A percentile compares a stretch with the other conserved stretches of the same genome.
Evolutionary conservation across 2,888 invertebrate species (phyloP).

Genomic region (Zeuzera pyrina): DNA sequence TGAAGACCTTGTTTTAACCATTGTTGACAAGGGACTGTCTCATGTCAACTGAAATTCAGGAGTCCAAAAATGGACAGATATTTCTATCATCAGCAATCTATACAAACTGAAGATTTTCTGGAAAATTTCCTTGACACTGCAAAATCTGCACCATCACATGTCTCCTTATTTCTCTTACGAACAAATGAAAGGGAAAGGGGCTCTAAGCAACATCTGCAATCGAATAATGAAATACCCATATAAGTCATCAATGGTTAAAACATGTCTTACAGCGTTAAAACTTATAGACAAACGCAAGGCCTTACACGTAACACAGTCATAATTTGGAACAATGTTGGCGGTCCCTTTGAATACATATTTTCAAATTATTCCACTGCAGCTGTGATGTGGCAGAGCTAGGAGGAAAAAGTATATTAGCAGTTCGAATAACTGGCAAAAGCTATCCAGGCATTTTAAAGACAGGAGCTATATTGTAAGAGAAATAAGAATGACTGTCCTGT

Average conservation of each 20-base stretch:
- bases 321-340: conserved; percentile 45
- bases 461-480: conserved; percentile 54
- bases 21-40: conserved; percentile 68
- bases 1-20: conserved; percentile 73
- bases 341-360: conserved; percentile 44
- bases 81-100: conserved; percentile 38
- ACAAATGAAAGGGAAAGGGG: conserved; percentile 43
- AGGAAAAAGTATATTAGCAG: conserved; percentile 55
- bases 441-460: conserved; percentile 25
- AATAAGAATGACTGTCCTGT: conserved; percentile 58
- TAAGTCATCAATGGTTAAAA: conserved; percentile 72
- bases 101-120: conserved; percentile 46
- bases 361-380: conserved; percentile 70
- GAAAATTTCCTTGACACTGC: conserved; percentile 58
- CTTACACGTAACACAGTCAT: conserved; percentile 35
- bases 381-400: conserved; percentile 56
- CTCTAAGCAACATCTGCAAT: conserved; percentile 59
- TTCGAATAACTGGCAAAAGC: conserved; percentile 26
- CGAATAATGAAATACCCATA: conserved; percentile 63
- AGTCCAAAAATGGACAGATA: conserved; percentile 62
- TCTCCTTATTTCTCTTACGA: conserved; percentile 63
- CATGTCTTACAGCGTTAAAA: conserved; percentile 67
- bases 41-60: conserved; percentile 71
- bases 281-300: conserved; percentile 44
- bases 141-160: conserved; percentile 26